Conservation (phyloP, 2,797 vertebrate species). For the Columba guinea region DNA sequence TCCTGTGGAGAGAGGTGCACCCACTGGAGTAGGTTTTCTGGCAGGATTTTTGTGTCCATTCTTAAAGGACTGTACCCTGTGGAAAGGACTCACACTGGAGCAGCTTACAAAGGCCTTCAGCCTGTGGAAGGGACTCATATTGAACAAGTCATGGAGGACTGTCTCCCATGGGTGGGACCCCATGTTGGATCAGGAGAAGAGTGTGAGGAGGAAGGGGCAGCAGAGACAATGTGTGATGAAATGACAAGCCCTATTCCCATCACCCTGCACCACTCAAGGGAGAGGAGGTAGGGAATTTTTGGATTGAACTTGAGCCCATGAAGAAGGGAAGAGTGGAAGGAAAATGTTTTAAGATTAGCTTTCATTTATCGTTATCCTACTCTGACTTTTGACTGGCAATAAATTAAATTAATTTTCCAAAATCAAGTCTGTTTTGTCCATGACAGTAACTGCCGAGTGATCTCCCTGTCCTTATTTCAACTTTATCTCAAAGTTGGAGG, state of each 20-base stretch:
- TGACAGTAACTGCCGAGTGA: neutral
- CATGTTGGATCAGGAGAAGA: neutral
- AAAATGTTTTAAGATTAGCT: neutral
- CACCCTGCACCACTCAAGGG: rapidly evolving
- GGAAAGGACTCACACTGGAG: neutral
- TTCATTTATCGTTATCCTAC: neutral
- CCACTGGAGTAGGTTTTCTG: too few relatives aligned
- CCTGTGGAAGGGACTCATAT: rapidly evolving
- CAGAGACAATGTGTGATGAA: neutral
- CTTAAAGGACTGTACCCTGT: neutral
- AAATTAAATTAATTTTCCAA: neutral
- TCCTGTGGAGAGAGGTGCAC: too few relatives aligned
- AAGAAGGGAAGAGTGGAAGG: neutral
- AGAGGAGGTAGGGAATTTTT: neutral
- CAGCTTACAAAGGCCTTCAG: neutral
- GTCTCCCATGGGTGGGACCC: rapidly evolving
- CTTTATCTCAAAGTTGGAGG: neutral
- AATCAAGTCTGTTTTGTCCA: neutral
- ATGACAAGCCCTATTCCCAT: neutral
- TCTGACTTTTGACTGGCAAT: neutral
- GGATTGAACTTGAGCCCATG: neutral
- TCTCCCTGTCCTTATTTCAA: neutral
- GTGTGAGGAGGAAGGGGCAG: neutral
- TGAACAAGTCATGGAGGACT: neutral
- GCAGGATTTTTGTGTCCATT: neutral